Conservation (phyloP, 2,888 invertebrate species). For the Pammene aurita region DNA sequence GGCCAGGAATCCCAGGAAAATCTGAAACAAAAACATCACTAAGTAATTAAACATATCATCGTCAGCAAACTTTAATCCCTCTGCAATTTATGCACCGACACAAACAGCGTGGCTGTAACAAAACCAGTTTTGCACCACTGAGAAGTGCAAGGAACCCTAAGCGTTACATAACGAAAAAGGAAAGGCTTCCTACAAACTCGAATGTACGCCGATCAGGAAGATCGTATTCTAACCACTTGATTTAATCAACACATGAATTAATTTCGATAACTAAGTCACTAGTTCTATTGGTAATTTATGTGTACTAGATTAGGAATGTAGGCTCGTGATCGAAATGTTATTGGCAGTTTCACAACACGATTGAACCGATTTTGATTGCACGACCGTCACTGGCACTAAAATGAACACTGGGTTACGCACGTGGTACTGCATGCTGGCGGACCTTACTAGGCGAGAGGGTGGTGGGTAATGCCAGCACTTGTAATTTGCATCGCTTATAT, state of each 20-base stretch:
- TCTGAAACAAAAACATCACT: conserved; percentile 56
- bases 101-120: conserved; percentile 26
- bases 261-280: conserved; percentile 46
- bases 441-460: conserved; percentile 72
- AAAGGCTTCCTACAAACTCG: conserved; percentile 62
- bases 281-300: conserved; percentile 32
- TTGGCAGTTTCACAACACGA: conserved; percentile 39
- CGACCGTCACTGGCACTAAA: conserved; percentile 49
- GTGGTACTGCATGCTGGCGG: conserved; percentile 73
- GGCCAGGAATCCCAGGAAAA: conserved; percentile 78
- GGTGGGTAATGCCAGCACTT: conserved; percentile 74
- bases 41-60: neutral
- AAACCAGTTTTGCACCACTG: conserved; percentile 57
- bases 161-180: conserved; percentile 65
- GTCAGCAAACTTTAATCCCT: neutral
- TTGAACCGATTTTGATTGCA: conserved; percentile 42
- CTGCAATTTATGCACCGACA: conserved; percentile 42
- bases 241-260: conserved; percentile 54
- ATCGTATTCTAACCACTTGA: conserved; percentile 55
- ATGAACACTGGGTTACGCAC: conserved; percentile 65
- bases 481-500: conserved; percentile 82
- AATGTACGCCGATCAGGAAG: conserved; percentile 56
- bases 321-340: conserved; percentile 37
- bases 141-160: conserved; percentile 54
- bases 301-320: conserved; percentile 28